Evolutionary conservation across 2,113 vertebrate species (phyloP).

Genomic region (Rostratula benghalensis): DNA sequence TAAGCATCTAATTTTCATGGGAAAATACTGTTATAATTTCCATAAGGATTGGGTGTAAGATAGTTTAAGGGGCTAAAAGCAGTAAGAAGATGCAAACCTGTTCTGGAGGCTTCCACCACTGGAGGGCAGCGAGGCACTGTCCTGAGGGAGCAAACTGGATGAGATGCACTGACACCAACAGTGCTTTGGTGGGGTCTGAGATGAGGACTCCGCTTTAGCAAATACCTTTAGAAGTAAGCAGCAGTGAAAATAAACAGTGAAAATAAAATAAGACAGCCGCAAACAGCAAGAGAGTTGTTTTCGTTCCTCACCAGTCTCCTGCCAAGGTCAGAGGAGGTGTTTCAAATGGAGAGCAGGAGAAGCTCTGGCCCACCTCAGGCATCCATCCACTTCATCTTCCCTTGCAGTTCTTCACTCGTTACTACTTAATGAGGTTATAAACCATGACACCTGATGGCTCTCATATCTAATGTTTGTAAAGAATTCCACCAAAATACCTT

Average conservation of each 20-base stretch:
- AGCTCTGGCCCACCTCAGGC: neutral
- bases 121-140: constrained; percentile 40
- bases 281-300: neutral
- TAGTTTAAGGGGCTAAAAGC: neutral
- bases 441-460: neutral
- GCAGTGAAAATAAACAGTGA: neutral
- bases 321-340: neutral
- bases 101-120: neutral
- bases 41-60: rapidly evolving
- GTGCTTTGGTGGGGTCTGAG: rapidly evolving
- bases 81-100: neutral
- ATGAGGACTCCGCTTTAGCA: too few relatives aligned
- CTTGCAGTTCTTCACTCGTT: neutral
- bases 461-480: neutral
- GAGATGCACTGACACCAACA: rapidly evolving
- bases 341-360: neutral
- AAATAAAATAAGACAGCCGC: neutral
- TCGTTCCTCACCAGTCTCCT: neutral
- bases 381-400: neutral
- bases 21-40: neutral
- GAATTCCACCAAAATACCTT: neutral
- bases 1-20: neutral
- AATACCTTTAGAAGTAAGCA: neutral
- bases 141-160: neutral
- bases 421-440: neutral